Base-by-base conservation (phyloP, 2,888 invertebrate species). In the Cistogaster globosa region DNA sequence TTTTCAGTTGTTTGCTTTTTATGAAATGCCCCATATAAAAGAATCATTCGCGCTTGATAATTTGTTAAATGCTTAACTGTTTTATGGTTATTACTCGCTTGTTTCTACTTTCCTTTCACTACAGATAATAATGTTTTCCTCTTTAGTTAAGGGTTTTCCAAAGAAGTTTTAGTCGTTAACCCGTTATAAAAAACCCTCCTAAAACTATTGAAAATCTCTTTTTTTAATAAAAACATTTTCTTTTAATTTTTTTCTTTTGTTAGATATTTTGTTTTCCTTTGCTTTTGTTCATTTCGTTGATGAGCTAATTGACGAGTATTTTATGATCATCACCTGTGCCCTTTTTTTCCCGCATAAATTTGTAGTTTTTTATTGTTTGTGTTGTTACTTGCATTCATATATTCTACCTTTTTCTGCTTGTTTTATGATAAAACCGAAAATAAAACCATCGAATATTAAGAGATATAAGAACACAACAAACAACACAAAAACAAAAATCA, bases 291-390 rank as follows among this genome's bases (percentile, higher is more conserved):
- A 78, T 65, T 85, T 78, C 62, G 78, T 82, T 79, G 82, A 77
- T 71, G 76, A 77, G 76, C 76, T 77, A 77, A 55, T 80, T 76
- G 74, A 74, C 26, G 78, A 79, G 72, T 62, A 55, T 82, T 85
- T 85, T 82, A 82, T 79, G 60, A 71, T 75, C 82, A 78, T 79
- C 82, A 82, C 84, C 81, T 85, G 82, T 36, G 74, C 12, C 38
- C 36, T 78, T 75, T 67, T 32, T 71, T 57, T 51, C 53, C 60
- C 5, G 11, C 32, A 36, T 60, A 71, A 65, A 53, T 68, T 78
- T 62, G 22, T 57, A 42, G 48, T 48, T 74, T n/a, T 58, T 68
- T 63, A 9, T 18, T 55, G n/a, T 20, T 38, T 22, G 12, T 57
- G 12, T 68, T 72, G 12, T 62, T 20, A 42, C 55, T 81, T 77